Conservation (phyloP, 2,888 invertebrate genomes). For the Athrips mouffetella region DNA sequence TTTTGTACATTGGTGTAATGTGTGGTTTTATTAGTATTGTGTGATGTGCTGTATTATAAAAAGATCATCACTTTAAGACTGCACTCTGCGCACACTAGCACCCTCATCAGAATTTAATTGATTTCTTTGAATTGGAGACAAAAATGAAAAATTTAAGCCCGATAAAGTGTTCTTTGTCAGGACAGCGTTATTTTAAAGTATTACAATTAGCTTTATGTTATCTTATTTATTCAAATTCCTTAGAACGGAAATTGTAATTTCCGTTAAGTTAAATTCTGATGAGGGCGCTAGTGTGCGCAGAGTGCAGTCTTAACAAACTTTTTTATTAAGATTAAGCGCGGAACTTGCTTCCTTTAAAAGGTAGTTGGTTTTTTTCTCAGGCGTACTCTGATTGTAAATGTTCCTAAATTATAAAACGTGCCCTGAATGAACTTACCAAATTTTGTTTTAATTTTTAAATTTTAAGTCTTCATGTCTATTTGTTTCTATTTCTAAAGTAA, state of each 20-base stretch:
- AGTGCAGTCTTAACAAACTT: no score
- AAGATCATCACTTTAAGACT: conserved; percentile 27
- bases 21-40: conserved; percentile 24
- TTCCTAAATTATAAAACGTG: conserved; percentile 65
- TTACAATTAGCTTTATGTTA: no score
- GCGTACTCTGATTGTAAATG: conserved; percentile 48
- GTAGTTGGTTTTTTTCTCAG: conserved; percentile 37
- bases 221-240: no score
- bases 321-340: conserved; percentile 29
- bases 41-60: conserved; percentile 17
- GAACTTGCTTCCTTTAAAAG: conserved; percentile 53
- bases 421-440: conserved; percentile 68
- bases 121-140: no score
- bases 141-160: no score
- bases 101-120: no score
- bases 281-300: no score
- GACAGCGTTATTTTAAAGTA: no score
- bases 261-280: no score
- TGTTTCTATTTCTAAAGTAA: conserved; percentile 40
- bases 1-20: conserved; percentile 27
- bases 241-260: no score
- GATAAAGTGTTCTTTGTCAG: no score
- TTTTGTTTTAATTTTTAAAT: conserved; percentile 53
- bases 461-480: conserved; percentile 47
- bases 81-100: no score